Evolutionary conservation across 2,113 vertebrate species (phyloP), one percentile per base, ranked within the genome.

Genomic region (Empidonax alnorum): DNA sequence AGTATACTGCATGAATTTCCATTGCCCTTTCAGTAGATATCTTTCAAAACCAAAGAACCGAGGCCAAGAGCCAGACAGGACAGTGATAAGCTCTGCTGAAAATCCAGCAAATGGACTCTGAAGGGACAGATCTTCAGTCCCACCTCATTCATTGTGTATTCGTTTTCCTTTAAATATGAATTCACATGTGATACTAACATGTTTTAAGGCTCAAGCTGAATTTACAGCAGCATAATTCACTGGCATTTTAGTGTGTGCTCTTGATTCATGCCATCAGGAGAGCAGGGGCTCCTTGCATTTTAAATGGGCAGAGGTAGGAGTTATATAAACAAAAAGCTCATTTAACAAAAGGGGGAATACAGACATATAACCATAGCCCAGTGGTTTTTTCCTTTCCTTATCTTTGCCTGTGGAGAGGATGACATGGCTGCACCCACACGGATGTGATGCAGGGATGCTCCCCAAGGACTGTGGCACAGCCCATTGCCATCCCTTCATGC

Each of bases 341-440:
- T 56, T 56, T 61, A 79, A 65, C 55, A 41, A 23, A 63, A 13
- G 10, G 25, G 22, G 65, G 17, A 75, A 50, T 50, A 20, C 11
- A 61, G 31, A 53, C 21, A 8, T 65, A 83, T 39, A 7, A 3
- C 19, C 30, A 15, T 6, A 67, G 68, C 18, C 27, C 35, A 33
- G 28, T 0, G 0, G 2, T 21, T 49, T 49, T 55, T 63, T 37
- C 10, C 24, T 69, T 89, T 65, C 49, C 53, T 25, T 12, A n/a
- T 30, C 7, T 4, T 27, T 37, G 42, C 61, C 69, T 8, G 10
- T 27, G 35, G 35, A 78, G 73, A 44, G 39, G 12, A 10, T 0
- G 0, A 15, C 0, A 4, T 0, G 2, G 42, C 72, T 83, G 28
- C 7, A 2, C 18, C 1, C 2, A 17, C 31, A 27, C 1, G 0